phyloP scores from a whole-genome alignment of 2,888 invertebrate species.

The Acrocyrtus sp. region DNA sequence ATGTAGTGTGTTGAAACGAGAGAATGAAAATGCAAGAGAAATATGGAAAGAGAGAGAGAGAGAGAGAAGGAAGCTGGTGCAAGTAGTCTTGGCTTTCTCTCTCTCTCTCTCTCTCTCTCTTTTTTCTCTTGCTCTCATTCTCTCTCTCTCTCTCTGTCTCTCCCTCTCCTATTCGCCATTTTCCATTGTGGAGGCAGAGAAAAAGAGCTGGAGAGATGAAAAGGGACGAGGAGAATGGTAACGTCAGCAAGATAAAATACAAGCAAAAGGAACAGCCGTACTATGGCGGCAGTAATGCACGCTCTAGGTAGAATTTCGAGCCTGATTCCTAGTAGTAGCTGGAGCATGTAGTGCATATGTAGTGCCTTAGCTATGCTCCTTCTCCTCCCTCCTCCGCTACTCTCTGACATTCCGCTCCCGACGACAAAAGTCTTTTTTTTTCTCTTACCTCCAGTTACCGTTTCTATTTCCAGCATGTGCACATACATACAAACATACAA shows the following conservation, averaged over 20 bases:
- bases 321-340: background rate
- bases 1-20: background rate
- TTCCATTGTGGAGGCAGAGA: constrained; percentile 34
- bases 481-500: background rate
- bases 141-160: background rate
- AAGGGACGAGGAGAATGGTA: constrained; percentile 33
- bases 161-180: constrained; percentile 9
- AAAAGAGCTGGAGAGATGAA: constrained; percentile 9
- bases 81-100: background rate
- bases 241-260: constrained; percentile 44
- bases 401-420: constrained; percentile 14
- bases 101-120: background rate
- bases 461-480: background rate
- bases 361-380: constrained; percentile 20
- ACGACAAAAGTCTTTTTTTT: constrained; percentile 33
- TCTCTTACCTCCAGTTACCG: constrained; percentile 4
- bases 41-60: constrained; percentile 9
- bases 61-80: background rate
- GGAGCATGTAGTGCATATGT: background rate
- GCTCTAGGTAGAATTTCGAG: background rate
- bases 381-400: constrained; percentile 14
- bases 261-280: background rate
- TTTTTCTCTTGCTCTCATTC: background rate
- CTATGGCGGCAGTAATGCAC: background rate
- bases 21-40: background rate